These are phyloP conservation scores for Acanthornis magna DNA, from an alignment of 2,797 vertebrate species.

Conservation along the genomic window DNA sequence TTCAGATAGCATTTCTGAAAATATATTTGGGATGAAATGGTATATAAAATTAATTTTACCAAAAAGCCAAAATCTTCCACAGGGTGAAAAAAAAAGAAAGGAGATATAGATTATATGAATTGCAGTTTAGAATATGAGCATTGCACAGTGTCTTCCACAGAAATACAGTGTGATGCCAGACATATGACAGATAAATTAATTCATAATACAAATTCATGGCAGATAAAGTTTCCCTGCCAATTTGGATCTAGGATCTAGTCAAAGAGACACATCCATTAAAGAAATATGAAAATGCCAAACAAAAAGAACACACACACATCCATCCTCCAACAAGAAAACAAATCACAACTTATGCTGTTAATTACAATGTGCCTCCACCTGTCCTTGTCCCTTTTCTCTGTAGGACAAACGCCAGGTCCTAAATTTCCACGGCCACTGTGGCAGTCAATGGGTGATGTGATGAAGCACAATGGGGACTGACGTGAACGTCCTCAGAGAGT, in stretches of 20 bases:
- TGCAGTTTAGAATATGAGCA: not conserved
- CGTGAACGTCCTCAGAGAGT: not conserved
- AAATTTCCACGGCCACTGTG: not conserved
- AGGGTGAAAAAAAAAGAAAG: not conserved
- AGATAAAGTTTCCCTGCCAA: not conserved
- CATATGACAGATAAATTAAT: not conserved
- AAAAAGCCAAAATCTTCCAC: not conserved
- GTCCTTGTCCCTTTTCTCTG: not conserved
- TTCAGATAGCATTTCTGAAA: not conserved
- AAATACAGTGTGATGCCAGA: not conserved
- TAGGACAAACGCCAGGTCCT: not conserved
- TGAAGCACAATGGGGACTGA: not conserved
- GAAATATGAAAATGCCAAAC: not conserved
- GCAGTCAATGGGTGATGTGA: not conserved
- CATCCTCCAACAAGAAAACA: not conserved
- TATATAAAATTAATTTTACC: not conserved
- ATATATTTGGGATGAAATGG: not conserved
- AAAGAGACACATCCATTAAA: not conserved
- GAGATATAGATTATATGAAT: not conserved
- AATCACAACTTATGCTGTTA: accelerated
- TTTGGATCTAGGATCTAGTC: not conserved
- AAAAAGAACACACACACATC: not conserved
- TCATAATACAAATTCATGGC: not conserved
- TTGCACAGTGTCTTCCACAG: not conserved
- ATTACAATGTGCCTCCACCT: accelerated